phyloP scores from a whole-genome alignment of 2,113 vertebrate genomes.

The Tachuris rubrigastra region DNA sequence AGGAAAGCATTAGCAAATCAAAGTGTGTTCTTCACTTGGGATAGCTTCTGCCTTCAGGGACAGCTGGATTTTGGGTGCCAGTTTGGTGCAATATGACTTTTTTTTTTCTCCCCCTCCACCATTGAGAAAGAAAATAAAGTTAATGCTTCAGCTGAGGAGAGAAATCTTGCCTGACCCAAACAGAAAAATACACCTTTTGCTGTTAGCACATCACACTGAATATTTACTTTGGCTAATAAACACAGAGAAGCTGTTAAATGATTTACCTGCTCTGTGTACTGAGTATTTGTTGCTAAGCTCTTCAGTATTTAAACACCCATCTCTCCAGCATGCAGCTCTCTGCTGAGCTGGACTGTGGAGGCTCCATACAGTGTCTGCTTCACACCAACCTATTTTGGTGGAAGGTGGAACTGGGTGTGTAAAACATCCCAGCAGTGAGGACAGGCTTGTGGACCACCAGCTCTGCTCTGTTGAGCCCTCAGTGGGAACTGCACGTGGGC shows the following conservation, averaged over 20 bases:
- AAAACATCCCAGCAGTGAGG: background rate
- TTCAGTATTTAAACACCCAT: background rate
- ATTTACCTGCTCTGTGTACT: slow-evolving; percentile 7
- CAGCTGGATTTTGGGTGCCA: background rate
- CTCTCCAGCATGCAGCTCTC: background rate
- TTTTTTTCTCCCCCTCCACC: background rate
- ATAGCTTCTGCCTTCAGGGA: background rate
- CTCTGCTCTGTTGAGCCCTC: background rate
- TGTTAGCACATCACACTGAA: background rate
- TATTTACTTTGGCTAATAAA: slow-evolving; percentile 40
- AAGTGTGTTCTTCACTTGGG: background rate
- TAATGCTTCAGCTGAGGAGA: background rate
- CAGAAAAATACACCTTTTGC: background rate
- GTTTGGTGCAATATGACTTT: background rate
- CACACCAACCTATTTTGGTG: background rate
- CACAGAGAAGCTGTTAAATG: background rate
- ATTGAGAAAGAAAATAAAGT: background rate
- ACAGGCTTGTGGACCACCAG: background rate
- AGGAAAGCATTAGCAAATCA: background rate
- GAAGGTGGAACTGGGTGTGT: background rate
- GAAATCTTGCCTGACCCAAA: background rate
- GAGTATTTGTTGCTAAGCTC: background rate
- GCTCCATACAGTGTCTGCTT: background rate
- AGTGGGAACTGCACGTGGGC: rapidly evolving
- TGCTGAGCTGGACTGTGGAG: background rate